Base-by-base conservation (phyloP, 2,797 vertebrate genomes). In the Acanthornis magna region DNA sequence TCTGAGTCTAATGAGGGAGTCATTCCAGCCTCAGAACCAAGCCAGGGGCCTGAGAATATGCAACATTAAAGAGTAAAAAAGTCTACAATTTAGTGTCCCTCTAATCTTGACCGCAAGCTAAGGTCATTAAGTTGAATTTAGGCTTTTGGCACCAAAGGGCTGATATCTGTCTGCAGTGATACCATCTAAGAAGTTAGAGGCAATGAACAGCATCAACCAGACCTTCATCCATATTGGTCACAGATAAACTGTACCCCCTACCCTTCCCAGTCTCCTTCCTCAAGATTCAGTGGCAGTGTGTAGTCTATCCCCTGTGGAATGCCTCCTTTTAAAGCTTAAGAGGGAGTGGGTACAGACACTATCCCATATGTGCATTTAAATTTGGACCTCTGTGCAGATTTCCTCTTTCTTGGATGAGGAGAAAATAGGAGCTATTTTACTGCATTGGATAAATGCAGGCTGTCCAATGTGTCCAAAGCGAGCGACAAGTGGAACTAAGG, bases 91-190 rank as follows among this genome's bases (percentile, higher is more conserved):
- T 61, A 62, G 48, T 26, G 17, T 55, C 25, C 47, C 43, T 82
- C 34, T 76, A 66, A 76, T 65, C 72, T 68, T 76, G 27, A 54
- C 43, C 0, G 1, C 72, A 93, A 62, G 55, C 55, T 76, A 76
- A 96, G 38, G 40, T 76, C 76, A 47, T 73, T 68, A 90, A 76
- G 16, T 47, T 83, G 73, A 94, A 70, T 96, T 85, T 73, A 43
- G 83, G 60, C 51, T 88, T 90, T 66, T 70, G 72, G 79, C 73
- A 91, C 61, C 12, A 3, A 88, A 62, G 55, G 43, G 30, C 75
- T 93, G 60, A 27, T 85, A 76, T 7, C 47, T 85, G 63, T 85
- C 85, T 79, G 60, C 29, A 79, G 15, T 58, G 63, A 61, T 68
- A 50, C 1, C 13, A 55, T 74, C 71, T 65, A 38, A 75, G 54